These are phyloP conservation scores for Drymonia ruficornis DNA, from an alignment of 2,888 invertebrate genomes.

Conservation along the genomic window DNA sequence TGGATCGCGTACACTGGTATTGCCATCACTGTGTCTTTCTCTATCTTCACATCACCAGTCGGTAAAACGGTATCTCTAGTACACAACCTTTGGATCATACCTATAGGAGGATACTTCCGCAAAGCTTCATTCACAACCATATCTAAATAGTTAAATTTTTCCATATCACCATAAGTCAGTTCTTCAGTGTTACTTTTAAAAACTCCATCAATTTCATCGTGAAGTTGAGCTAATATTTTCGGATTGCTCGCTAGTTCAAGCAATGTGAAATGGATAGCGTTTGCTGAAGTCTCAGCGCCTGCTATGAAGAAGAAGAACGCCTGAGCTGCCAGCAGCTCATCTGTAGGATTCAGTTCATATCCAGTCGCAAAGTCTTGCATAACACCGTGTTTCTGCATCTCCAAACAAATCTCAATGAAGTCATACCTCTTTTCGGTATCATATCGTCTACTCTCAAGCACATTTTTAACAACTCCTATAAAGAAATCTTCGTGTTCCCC, in stretches of 20 bases:
- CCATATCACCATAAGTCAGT: slow-evolving; percentile 56
- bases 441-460: slow-evolving; percentile 49
- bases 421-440: slow-evolving; percentile 47
- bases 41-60: slow-evolving; percentile 47
- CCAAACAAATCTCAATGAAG: slow-evolving; percentile 62
- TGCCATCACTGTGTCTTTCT: slow-evolving; percentile 44
- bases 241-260: slow-evolving; percentile 64
- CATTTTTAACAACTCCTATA: slow-evolving; percentile 55
- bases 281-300: slow-evolving; percentile 73
- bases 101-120: slow-evolving; percentile 64
- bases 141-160: slow-evolving; percentile 66
- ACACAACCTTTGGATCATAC: slow-evolving; percentile 55
- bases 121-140: slow-evolving; percentile 63
- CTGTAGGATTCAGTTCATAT: slow-evolving; percentile 54
- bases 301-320: slow-evolving; percentile 76
- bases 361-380: slow-evolving; percentile 54
- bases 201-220: slow-evolving; percentile 64
- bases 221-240: slow-evolving; percentile 57
- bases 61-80: slow-evolving; percentile 55
- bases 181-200: slow-evolving; percentile 47
- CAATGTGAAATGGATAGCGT: slow-evolving; percentile 62
- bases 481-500: slow-evolving; percentile 62
- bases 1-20: slow-evolving; percentile 60
- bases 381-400: slow-evolving; percentile 57
- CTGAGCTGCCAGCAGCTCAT: slow-evolving; percentile 69